Percentiles rank a stretch among this genome's conserved stretches.
These are phyloP conservation scores for Ormyrus nitidulus DNA, from an alignment of 2,888 invertebrate genomes.

Conservation along the genomic window DNA sequence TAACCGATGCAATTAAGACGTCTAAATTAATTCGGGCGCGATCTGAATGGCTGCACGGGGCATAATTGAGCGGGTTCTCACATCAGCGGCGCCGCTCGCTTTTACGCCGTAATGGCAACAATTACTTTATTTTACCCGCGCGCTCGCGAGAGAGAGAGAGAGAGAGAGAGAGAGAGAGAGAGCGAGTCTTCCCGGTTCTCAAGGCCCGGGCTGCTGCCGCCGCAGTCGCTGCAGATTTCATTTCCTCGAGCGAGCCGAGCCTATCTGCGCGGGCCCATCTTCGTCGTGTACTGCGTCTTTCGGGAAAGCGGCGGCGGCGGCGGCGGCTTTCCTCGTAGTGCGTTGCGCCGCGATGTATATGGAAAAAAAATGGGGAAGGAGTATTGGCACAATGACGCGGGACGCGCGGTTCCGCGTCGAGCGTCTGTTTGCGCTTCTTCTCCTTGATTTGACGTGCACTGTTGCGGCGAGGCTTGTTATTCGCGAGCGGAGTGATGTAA, in stretches of 20 bases:
- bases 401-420: no score
- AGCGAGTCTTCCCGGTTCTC: neutral
- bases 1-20: conserved; percentile 74
- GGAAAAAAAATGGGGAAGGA: conserved; percentile 32
- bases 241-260: conserved; percentile 63
- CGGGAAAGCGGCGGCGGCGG: conserved; percentile 46
- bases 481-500: no score
- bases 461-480: no score
- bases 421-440: no score
- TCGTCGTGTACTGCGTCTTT: no score
- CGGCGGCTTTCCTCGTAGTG: conserved; percentile 41
- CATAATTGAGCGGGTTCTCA: conserved; percentile 67
- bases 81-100: no score
- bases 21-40: conserved; percentile 72
- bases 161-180: conserved; percentile 6
- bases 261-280: no score
- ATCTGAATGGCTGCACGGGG: conserved; percentile 62
- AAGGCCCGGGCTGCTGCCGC: conserved; percentile 56
- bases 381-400: no score
- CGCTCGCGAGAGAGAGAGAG: conserved; percentile 32
- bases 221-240: conserved; percentile 62
- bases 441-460: no score
- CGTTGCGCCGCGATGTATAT: conserved; percentile 42
- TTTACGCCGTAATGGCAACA: conserved; percentile 22
- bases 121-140: conserved; percentile 54